Conservation (phyloP, 2,797 vertebrate species). For the Cichlasoma orientale region DNA sequence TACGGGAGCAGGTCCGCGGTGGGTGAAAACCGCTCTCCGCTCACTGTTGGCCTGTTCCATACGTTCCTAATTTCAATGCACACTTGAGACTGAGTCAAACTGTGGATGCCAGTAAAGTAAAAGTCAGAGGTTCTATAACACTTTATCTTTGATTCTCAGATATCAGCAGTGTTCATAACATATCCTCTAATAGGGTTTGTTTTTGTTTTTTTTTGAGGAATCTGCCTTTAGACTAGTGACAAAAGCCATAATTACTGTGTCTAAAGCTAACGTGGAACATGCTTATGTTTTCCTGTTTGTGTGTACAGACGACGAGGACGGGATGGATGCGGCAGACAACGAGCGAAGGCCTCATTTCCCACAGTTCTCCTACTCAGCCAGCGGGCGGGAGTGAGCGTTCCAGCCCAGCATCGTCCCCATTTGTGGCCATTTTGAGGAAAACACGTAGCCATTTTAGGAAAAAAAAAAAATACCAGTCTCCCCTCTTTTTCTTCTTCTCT, state of each 20-base stretch:
- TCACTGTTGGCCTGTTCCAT: too few relatives aligned
- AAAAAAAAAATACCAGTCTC: conserved; percentile 76
- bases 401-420: conserved; percentile 52
- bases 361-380: conserved; percentile 84
- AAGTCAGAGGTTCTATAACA: too few relatives aligned
- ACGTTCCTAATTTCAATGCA: too few relatives aligned
- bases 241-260: neutral
- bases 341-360: conserved; percentile 85
- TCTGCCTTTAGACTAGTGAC: too few relatives aligned
- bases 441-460: conserved; percentile 84
- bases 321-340: conserved; percentile 83
- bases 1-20: too few relatives aligned
- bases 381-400: conserved; percentile 76
- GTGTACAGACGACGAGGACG: conserved; percentile 80
- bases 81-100: too few relatives aligned
- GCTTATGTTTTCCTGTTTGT: neutral
- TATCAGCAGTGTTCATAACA: too few relatives aligned
- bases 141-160: too few relatives aligned
- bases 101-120: too few relatives aligned
- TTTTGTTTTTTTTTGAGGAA: too few relatives aligned
- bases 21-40: too few relatives aligned
- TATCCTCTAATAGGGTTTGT: too few relatives aligned
- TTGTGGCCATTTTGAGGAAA: conserved; percentile 79
- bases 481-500: conserved; percentile 74
- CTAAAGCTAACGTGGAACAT: neutral